phyloP scores from a whole-genome alignment of 2,113 vertebrate species.

The Perca schrenkii region DNA sequence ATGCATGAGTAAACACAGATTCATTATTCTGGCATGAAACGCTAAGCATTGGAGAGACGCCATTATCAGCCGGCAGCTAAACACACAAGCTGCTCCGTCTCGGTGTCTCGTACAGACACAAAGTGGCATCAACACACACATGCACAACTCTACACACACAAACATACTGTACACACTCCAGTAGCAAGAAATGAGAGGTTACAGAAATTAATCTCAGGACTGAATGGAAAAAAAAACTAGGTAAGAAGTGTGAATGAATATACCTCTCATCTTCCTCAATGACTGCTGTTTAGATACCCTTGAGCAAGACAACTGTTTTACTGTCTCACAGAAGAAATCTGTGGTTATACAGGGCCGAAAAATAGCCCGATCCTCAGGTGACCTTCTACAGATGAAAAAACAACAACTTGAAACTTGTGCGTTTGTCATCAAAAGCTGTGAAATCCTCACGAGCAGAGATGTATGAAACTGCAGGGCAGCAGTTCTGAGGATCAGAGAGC shows the following conservation, averaged over 20 bases:
- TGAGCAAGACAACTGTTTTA: background rate
- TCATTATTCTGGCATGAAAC: conserved; percentile 56
- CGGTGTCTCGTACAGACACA: background rate
- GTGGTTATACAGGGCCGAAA: background rate
- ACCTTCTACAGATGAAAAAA: background rate
- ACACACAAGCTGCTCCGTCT: conserved; percentile 52
- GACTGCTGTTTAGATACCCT: background rate
- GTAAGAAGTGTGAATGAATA: conserved; percentile 8
- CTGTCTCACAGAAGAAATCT: background rate
- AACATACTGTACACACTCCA: conserved; percentile 8
- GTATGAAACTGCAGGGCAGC: conserved; percentile 46
- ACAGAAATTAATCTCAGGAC: background rate
- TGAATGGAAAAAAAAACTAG: background rate
- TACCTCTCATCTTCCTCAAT: background rate
- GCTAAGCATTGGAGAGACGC: conserved; percentile 44
- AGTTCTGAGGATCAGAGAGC: conserved; percentile 33
- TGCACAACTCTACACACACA: background rate
- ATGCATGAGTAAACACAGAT: conserved; percentile 52
- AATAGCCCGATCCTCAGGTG: background rate
- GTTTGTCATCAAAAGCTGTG: conserved; percentile 44
- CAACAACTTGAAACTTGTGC: background rate
- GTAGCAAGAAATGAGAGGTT: background rate
- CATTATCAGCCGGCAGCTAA: conserved; percentile 67
- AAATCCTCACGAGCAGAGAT: background rate
- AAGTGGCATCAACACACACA: conserved; percentile 9